Conservation (phyloP, 1,140 invertebrate species). For the Fopius arisanus region DNA sequence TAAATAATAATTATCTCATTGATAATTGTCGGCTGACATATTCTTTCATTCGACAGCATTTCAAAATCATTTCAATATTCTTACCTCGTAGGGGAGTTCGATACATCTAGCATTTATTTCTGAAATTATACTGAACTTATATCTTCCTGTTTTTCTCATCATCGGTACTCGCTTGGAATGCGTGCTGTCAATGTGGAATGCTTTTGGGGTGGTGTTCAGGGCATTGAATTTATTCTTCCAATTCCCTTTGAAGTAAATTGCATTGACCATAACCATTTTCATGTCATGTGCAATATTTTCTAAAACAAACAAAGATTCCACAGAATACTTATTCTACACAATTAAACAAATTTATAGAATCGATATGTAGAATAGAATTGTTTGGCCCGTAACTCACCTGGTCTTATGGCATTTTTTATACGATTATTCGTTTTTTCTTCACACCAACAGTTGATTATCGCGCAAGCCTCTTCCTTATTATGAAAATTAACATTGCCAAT, state of each 20-base stretch:
- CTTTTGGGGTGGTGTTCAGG: conserved; percentile 49
- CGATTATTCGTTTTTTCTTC: conserved; percentile 75
- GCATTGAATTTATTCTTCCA: conserved; percentile 60
- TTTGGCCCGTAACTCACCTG: conserved; percentile 43
- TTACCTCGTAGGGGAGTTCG: conserved; percentile 50
- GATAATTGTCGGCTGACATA: too few species aligned
- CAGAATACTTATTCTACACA: too few species aligned
- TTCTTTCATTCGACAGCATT: too few species aligned
- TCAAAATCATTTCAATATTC: neutral
- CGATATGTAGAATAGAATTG: too few species aligned
- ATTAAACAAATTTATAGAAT: too few species aligned
- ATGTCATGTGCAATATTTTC: too few species aligned
- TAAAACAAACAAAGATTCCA: too few species aligned
- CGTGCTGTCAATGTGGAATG: conserved; percentile 57
- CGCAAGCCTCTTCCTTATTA: conserved; percentile 52
- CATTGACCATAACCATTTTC: conserved; percentile 84
- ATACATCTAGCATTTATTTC: conserved; percentile 54
- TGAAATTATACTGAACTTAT: conserved; percentile 52
- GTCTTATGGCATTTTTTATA: conserved; percentile 73
- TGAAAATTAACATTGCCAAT: conserved; percentile 68
- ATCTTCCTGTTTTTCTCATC: conserved; percentile 61
- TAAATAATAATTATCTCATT: too few species aligned
- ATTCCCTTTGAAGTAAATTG: conserved; percentile 80
- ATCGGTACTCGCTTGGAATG: conserved; percentile 55
- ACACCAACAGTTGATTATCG: conserved; percentile 77